Conservation (phyloP, 2,113 vertebrate genomes). For the Eudyptes chrysolophus region DNA sequence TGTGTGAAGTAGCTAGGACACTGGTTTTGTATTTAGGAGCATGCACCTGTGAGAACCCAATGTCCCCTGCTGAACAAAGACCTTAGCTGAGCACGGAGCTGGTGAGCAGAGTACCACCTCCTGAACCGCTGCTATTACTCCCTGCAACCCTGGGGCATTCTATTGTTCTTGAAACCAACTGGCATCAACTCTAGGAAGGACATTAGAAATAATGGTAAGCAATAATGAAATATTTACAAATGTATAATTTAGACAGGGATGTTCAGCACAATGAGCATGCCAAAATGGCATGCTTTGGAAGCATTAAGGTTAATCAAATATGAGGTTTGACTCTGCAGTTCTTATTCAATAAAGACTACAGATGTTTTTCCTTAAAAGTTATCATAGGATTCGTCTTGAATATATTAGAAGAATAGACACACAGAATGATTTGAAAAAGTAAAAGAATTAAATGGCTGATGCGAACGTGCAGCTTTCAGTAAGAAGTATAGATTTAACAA, state of each 20-base stretch:
- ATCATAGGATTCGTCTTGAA: neutral
- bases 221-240: neutral
- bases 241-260: neutral
- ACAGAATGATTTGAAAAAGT: neutral
- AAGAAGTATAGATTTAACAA: neutral
- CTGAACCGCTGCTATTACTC: accelerated
- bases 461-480: neutral
- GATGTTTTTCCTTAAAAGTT: neutral
- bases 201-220: neutral
- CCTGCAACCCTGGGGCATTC: neutral
- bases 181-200: neutral
- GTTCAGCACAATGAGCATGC: neutral
- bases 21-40: neutral
- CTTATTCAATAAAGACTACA: neutral
- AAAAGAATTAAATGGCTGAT: neutral
- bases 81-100: neutral
- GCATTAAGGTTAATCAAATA: neutral
- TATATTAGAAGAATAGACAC: neutral
- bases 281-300: neutral
- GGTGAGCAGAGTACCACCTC: neutral
- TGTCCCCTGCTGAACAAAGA: neutral
- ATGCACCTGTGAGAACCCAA: neutral
- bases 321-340: neutral
- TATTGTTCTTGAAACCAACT: neutral
- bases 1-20: neutral